Base-by-base conservation (phyloP, 2,797 vertebrate genomes). In the Xenentodon cancila region DNA sequence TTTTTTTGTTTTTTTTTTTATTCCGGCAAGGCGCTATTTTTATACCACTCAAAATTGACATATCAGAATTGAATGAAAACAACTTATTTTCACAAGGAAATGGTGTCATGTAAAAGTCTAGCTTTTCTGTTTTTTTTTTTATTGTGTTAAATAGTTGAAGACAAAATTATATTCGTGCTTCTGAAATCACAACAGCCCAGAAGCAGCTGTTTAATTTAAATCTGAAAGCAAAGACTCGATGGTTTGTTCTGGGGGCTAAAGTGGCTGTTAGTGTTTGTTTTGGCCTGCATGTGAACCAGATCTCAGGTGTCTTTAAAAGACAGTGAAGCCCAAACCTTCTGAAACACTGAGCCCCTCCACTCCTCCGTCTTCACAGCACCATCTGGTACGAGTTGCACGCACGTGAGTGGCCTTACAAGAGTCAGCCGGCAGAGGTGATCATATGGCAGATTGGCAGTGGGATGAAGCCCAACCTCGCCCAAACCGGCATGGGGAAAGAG, bases 401-500 rank as follows among this genome's bases (percentile, higher is more conserved):
- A 3, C 95, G 97, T 67, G 98, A 99, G 80, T 99, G 97, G 98
- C 98, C 98, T 88, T 99, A 98, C 93, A 98, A 99, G 93, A 98
- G 93, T 2, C 98, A 99, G 77, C 97, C 98, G 3, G 95, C 97
- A 0, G 98, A 99, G 91, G 97, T 97, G 44, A 98, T 99, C 68
- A 97, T 99, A 82, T 99, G 98, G 98, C 98, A 99, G 87, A 95
- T 98, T 68, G 96, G 97, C 58, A 94, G 94, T 15, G 98, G 97
- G 70, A 95, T 96, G 94, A 99, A 98, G 85, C 98, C 98, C 77
- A 98, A 96, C 92, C 96, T 99, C 69, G 94, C 95, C 85, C 97
- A 98, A 89, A 96, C 97, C 0, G 96, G 97, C 80, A 96, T 98
- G 95, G 97, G 96, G 73, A 99, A 99, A 87, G 98, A 99, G 89